Evolutionary conservation across 2,888 invertebrate species (phyloP).

Genomic region (Caenorhabditis uteleia): DNA sequence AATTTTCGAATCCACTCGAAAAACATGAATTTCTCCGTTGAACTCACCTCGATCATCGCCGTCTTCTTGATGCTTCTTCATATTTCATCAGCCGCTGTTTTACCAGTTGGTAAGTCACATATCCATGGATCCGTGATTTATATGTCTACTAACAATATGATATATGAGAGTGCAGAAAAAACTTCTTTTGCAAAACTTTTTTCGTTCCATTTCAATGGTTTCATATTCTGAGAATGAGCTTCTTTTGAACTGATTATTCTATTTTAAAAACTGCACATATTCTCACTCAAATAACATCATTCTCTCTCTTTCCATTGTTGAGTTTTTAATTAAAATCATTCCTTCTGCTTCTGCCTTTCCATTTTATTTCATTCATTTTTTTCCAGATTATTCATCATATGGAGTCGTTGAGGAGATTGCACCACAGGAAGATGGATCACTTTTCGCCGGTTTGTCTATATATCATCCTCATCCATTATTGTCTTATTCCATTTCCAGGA

Average conservation of each 20-base stretch:
- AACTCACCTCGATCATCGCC: conserved; percentile 28
- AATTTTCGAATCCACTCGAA: conserved; percentile 5
- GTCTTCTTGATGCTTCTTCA: conserved; percentile 30
- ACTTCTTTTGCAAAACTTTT: too few species aligned
- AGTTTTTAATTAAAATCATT: too few species aligned
- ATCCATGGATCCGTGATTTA: too few species aligned
- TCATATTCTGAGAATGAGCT: too few species aligned
- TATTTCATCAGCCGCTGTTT: conserved; percentile 29
- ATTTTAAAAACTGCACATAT: too few species aligned
- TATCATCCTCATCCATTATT: too few species aligned
- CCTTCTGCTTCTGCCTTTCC: conserved; percentile 2
- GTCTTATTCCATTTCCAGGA: background rate
- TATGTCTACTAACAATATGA: too few species aligned
- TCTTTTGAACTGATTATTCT: too few species aligned
- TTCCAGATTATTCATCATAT: conserved; percentile 25
- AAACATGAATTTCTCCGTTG: conserved; percentile 31
- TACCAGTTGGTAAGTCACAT: conserved; percentile 36
- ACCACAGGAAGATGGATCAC: conserved; percentile 13
- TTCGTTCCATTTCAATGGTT: background rate
- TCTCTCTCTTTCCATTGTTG: too few species aligned
- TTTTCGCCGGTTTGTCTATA: conserved; percentile 22
- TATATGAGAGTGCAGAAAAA: too few species aligned
- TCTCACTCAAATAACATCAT: too few species aligned
- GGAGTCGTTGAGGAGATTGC: conserved; percentile 9
- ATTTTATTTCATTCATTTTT: conserved; percentile 18